These are phyloP conservation scores for Holacanthella duospinosa DNA, from an alignment of 2,888 invertebrate genomes.

Conservation along the genomic window DNA sequence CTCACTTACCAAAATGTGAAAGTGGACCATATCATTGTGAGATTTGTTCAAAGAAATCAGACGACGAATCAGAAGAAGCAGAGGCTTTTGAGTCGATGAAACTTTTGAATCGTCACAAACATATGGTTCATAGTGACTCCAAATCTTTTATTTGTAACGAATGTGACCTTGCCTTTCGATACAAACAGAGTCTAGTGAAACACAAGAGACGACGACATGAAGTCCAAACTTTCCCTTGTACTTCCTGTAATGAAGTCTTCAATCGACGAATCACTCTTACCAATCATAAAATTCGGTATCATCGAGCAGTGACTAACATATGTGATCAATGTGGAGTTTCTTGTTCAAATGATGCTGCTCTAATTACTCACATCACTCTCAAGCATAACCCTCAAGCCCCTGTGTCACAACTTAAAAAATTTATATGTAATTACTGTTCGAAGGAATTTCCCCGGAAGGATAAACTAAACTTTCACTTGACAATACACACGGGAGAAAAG, in stretches of 20 bases:
- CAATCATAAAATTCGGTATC: constrained; percentile 7
- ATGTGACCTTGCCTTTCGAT: constrained; percentile 10
- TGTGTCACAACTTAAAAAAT: constrained; percentile 1
- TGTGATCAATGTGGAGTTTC: not conserved
- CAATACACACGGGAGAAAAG: constrained; percentile 15
- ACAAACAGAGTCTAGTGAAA: constrained; percentile 12
- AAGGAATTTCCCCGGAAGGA: constrained; percentile 11
- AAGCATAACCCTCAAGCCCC: not conserved
- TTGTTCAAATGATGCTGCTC: constrained; percentile 12
- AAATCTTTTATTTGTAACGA: constrained; percentile 12
- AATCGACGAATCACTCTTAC: constrained; percentile 9
- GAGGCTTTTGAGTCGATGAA: constrained; percentile 11
- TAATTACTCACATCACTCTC: constrained; percentile 9
- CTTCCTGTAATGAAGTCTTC: constrained; percentile 9
- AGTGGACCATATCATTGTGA: constrained; percentile 14
- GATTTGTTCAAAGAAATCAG: not conserved
- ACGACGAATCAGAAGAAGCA: not conserved
- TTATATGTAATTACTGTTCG: constrained; percentile 5
- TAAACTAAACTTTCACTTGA: constrained; percentile 12
- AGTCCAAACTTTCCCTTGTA: constrained; percentile 9
- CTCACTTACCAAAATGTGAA: constrained; percentile 12
- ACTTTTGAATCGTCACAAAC: constrained; percentile 12
- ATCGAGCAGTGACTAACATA: not conserved
- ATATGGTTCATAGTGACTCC: not conserved
- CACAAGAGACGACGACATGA: constrained; percentile 11